Percentiles rank a stretch among this genome's conserved stretches.
Evolutionary conservation across 2,888 invertebrate genomes (phyloP).

Genomic region (Pseudococcus viburni): DNA sequence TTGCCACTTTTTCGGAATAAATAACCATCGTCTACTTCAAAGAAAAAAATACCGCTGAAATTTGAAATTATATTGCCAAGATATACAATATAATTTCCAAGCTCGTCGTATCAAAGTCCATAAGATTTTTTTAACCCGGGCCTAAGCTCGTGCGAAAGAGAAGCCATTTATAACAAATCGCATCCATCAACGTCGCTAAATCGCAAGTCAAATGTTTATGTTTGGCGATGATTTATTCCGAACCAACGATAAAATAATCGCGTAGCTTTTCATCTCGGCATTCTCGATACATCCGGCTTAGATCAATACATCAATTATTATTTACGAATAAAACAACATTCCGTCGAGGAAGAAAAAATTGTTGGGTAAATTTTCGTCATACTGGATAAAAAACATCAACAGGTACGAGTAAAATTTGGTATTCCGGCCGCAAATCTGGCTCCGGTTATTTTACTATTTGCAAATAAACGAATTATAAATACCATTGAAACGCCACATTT

Average conservation of each 20-base stretch:
- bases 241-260: neutral
- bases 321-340: neutral
- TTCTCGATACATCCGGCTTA: neutral
- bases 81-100: neutral
- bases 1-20: neutral
- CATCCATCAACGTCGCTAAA: constrained; percentile 38
- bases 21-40: neutral
- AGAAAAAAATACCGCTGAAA: neutral
- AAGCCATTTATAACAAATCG: neutral
- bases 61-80: neutral
- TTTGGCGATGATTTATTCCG: neutral
- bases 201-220: constrained; percentile 17
- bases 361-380: neutral
- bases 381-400: neutral
- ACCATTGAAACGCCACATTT: constrained; percentile 3
- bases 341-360: neutral
- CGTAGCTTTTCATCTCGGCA: neutral
- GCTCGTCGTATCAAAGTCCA: too few species aligned
- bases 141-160: too few species aligned
- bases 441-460: neutral
- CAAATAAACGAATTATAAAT: constrained; percentile 15
- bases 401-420: neutral
- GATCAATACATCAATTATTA: neutral
- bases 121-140: too few species aligned
- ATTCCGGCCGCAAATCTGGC: neutral